Evolutionary conservation across 2,113 vertebrate genomes (phyloP), one percentile per base, ranked within the genome.

Genomic region (Passerina amoena): DNA sequence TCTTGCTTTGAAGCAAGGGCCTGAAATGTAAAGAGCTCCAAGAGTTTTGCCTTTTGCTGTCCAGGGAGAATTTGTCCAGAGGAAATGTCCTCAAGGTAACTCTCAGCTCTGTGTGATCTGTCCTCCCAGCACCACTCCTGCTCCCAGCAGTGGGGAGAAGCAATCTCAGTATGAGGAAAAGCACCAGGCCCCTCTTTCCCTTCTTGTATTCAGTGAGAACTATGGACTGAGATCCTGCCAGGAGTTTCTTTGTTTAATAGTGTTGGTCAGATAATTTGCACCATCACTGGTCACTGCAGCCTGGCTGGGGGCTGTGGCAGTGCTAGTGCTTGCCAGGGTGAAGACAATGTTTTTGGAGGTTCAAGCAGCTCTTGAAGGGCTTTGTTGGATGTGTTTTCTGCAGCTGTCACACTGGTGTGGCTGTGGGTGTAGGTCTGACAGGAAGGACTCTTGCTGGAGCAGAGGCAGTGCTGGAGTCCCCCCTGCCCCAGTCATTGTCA

Each of bases 41-140:
- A 66, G 54, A 88, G 11, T 60, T 95, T 86, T 86, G 33, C 40
- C 42, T 83, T 90, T 90, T 76, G 37, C 82, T 92, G 28, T 70
- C 71, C 63, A 72, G 57, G 71, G 40, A 83, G 27, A 6, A 8
- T 88, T 92, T 66, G 23, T 87, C 23, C 3, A 1, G 51, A 57
- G 69, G 37, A 77, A 68, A 68, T 68, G 45, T 68, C 83, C 72
- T 77, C 45, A 44, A 77, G 45, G 63, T 44, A 77, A 33, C 63
- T 51, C 48, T 48, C 61, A 76, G n/a, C 22, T 82, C 24, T 37
- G n/a, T 81, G 73, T 63, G 38, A 47, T 50, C 33, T 64, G 42
- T 33, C 33, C 42, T 60, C 40, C 16, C 28, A 51, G 59, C 78
- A 47, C 4, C 0, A 1, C 23, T 44, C 22, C 53, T 2, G 12